Percentiles rank a stretch among this genome's conserved stretches.
Conservation (phyloP, 2,888 invertebrate species). For the Conchocele bisecta region DNA sequence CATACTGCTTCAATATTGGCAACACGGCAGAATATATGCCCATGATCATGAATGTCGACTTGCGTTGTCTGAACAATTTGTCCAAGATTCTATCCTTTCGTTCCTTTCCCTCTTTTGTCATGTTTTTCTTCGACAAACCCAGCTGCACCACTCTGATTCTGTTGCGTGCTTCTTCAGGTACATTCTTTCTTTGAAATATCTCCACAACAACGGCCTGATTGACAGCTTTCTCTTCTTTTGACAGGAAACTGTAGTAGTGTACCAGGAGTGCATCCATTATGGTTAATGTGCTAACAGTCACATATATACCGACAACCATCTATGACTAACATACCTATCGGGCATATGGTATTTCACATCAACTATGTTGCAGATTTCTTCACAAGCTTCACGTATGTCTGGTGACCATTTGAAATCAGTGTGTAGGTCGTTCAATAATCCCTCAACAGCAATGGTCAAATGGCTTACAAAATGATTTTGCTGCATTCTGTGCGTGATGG, state of each 20-base stretch:
- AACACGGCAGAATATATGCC: constrained; percentile 14
- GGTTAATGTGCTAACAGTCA: constrained; percentile 33
- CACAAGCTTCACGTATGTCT: constrained; percentile 42
- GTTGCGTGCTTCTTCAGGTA: background rate
- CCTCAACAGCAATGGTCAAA: constrained; percentile 54
- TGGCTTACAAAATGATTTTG: constrained; percentile 58
- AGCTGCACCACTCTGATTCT: background rate
- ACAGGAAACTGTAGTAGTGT: constrained; percentile 19
- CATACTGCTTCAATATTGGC: constrained; percentile 16
- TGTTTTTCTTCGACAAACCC: constrained; percentile 11
- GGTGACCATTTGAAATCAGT: constrained; percentile 63
- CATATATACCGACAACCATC: constrained; percentile 64
- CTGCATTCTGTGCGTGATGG: constrained; percentile 66
- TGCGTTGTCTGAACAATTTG: constrained; percentile 10
- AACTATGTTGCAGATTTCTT: constrained; percentile 44
- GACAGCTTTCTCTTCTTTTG: background rate
- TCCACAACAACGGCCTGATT: constrained; percentile 21
- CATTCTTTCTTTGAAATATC: constrained; percentile 17
- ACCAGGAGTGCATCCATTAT: constrained; percentile 44
- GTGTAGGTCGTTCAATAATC: constrained; percentile 50
- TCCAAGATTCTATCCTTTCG: background rate
- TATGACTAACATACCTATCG: constrained; percentile 45
- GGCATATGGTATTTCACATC: constrained; percentile 46
- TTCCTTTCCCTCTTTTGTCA: constrained; percentile 18
- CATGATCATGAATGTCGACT: constrained; percentile 1